These are phyloP conservation scores for Auanema freiburgensis DNA, from an alignment of 2,888 invertebrate genomes.

Conservation along the genomic window DNA sequence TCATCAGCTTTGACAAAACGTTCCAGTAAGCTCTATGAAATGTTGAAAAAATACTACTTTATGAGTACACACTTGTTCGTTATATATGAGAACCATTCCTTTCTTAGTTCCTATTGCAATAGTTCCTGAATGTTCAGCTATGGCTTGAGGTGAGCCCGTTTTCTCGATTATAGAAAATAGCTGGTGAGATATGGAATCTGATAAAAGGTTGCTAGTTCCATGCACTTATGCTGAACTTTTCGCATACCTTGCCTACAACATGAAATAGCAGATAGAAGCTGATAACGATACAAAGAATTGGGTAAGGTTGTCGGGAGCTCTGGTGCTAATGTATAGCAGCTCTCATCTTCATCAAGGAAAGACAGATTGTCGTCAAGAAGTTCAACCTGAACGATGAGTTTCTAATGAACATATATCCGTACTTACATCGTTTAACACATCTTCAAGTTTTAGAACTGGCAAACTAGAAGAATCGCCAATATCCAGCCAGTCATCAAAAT, in stretches of 20 bases:
- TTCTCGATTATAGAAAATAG: conserved; percentile 30
- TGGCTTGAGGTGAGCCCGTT: conserved; percentile 37
- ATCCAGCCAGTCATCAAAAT: conserved; percentile 51
- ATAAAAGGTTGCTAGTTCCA: conserved; percentile 4
- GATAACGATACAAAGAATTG: no score
- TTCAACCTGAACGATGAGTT: conserved; percentile 25
- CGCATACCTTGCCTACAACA: not conserved
- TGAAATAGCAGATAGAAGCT: not conserved
- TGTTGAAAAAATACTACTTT: conserved; percentile 1
- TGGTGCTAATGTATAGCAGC: conserved; percentile 14
- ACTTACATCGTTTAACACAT: conserved; percentile 43
- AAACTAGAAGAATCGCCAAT: conserved; percentile 37
- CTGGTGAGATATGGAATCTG: conserved; percentile 53
- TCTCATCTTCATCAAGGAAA: conserved; percentile 25
- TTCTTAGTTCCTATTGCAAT: conserved; percentile 54
- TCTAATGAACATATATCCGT: not conserved
- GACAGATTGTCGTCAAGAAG: conserved; percentile 30
- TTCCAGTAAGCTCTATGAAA: conserved; percentile 39
- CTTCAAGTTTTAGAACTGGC: conserved; percentile 51
- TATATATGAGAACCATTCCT: conserved; percentile 52
- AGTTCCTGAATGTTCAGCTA: conserved; percentile 35
- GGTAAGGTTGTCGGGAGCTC: no score
- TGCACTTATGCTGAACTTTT: not conserved
- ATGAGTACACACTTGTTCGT: conserved; percentile 21
- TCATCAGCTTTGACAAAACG: conserved; percentile 42